Evolutionary conservation across 2,888 invertebrate genomes (phyloP).

Genomic region (Sinotaia quadrata): DNA sequence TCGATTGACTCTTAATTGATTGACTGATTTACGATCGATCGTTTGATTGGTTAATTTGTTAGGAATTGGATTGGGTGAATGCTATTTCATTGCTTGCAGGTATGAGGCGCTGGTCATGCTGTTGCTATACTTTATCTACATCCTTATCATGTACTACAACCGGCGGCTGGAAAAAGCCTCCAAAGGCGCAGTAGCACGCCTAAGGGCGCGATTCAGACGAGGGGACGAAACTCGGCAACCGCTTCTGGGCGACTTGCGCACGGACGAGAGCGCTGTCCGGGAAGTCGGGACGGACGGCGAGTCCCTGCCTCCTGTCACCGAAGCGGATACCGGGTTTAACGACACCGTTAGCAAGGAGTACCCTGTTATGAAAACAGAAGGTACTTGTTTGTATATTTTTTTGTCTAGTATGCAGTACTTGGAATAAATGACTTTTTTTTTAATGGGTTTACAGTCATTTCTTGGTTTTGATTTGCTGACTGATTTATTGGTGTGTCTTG

Average conservation of each 20-base stretch:
- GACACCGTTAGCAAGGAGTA: not conserved
- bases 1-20: too few relatives aligned
- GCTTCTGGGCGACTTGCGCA: not conserved
- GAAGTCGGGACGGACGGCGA: not conserved
- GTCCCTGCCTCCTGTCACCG: not conserved
- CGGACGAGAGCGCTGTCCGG: not conserved
- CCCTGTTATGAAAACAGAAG: too few relatives aligned
- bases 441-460: too few relatives aligned
- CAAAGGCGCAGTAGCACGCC: not conserved
- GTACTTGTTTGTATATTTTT: too few relatives aligned
- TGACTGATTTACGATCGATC: too few relatives aligned
- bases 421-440: too few relatives aligned
- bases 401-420: too few relatives aligned
- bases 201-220: not conserved
- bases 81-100: too few relatives aligned
- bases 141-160: conserved; percentile 87
- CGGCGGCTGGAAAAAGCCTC: conserved; percentile 70
- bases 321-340: not conserved
- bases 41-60: too few relatives aligned
- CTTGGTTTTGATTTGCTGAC: too few relatives aligned
- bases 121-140: conserved; percentile 88
- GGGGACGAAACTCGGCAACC: conserved; percentile 8
- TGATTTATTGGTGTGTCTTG: too few relatives aligned
- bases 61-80: too few relatives aligned
- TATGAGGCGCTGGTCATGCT: conserved; percentile 90